Conservation (phyloP, 2,113 vertebrate genomes). For the Chaenocephalus aceratus region DNA sequence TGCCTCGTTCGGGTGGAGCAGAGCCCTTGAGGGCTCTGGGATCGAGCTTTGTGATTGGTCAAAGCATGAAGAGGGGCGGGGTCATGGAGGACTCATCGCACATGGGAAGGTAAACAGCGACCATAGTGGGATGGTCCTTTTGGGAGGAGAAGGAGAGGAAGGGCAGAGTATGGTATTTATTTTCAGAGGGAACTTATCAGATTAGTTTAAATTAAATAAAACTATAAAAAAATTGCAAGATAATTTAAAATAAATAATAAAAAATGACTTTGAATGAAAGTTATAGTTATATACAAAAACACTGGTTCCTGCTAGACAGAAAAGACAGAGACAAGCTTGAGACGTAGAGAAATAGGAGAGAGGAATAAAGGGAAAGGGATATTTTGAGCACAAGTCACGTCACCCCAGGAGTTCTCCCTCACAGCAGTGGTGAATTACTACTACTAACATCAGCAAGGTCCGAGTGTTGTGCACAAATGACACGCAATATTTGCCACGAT, state of each 20-base stretch:
- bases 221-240: too few relatives aligned
- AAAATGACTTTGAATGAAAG: not conserved
- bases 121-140: not conserved
- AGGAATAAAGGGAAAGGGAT: slow-evolving; percentile 35
- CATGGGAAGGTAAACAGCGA: slow-evolving; percentile 69
- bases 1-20: not conserved
- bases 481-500: slow-evolving; percentile 86
- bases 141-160: too few relatives aligned
- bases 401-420: slow-evolving; percentile 74
- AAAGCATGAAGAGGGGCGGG: slow-evolving; percentile 12
- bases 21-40: too few relatives aligned
- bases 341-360: slow-evolving; percentile 29
- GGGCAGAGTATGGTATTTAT: too few relatives aligned
- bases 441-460: slow-evolving; percentile 82
- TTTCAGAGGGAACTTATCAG: not conserved
- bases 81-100: not conserved
- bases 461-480: slow-evolving; percentile 83
- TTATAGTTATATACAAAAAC: not conserved
- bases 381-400: slow-evolving; percentile 63
- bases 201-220: not conserved
- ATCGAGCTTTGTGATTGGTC: slow-evolving; percentile 67
- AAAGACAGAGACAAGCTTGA: slow-evolving; percentile 47
- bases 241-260: not conserved
- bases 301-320: slow-evolving; percentile 46
- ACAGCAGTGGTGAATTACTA: slow-evolving; percentile 86